phyloP scores from a whole-genome alignment of 2,797 vertebrate genomes.

The Scolopax rusticola region DNA sequence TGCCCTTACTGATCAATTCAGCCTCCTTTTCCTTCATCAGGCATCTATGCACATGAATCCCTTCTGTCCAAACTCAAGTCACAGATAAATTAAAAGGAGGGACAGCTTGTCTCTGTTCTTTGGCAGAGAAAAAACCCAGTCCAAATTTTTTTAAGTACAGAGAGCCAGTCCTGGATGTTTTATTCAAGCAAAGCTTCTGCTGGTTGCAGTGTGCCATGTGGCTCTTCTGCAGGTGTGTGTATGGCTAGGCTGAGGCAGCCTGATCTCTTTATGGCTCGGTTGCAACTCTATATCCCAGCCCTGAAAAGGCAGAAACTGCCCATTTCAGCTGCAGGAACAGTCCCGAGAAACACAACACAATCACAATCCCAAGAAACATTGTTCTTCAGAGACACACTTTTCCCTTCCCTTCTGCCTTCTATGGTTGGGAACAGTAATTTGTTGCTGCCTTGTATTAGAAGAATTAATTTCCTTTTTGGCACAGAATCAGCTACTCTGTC shows the following conservation, averaged over 20 bases:
- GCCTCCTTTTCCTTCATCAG: not conserved
- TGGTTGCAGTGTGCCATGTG: not conserved
- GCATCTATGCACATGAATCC: no score
- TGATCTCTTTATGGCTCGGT: not conserved
- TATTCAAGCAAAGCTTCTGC: not conserved
- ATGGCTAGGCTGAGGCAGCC: not conserved
- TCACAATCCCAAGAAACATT: conserved; percentile 26
- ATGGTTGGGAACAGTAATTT: not conserved
- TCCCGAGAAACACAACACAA: not conserved
- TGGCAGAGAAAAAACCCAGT: not conserved
- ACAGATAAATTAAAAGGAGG: not conserved
- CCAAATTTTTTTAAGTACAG: not conserved
- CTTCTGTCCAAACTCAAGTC: not conserved
- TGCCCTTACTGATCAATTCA: not conserved
- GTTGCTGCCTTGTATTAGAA: not conserved
- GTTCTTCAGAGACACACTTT: not conserved
- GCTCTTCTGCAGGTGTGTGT: not conserved
- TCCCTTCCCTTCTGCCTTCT: not conserved
- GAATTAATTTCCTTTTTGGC: conserved; percentile 6
- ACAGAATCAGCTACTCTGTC: not conserved
- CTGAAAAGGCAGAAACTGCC: not conserved
- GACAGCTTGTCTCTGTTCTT: not conserved
- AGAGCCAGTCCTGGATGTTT: not conserved
- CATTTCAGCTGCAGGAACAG: not conserved
- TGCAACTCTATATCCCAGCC: not conserved